These are phyloP conservation scores for Dromius quadrimaculatus DNA, from an alignment of 2,888 invertebrate species.

Conservation along the genomic window DNA sequence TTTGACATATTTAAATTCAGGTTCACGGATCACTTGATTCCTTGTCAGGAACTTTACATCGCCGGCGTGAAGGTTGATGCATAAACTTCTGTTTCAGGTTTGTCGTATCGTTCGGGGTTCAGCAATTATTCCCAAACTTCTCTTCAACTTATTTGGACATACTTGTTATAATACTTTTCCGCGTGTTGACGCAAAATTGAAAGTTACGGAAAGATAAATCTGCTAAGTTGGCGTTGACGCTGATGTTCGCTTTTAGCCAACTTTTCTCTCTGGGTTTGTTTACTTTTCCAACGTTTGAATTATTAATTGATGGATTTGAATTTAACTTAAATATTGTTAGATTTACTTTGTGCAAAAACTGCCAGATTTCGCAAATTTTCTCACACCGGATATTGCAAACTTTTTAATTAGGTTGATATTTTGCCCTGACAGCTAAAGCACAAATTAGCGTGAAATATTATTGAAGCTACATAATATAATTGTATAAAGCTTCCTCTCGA, in stretches of 20 bases:
- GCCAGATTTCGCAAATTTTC: slow-evolving; percentile 7
- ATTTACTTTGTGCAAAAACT: slow-evolving; percentile 14
- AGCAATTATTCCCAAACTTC: slow-evolving; percentile 35
- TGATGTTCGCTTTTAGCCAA: slow-evolving; percentile 28
- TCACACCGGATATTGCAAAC: slow-evolving; percentile 1
- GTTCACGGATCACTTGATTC: slow-evolving; percentile 52
- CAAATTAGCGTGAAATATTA: no score
- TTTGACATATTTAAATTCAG: slow-evolving; percentile 53
- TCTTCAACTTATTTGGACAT: slow-evolving; percentile 26
- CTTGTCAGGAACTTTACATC: slow-evolving; percentile 48
- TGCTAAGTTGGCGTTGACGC: slow-evolving; percentile 11
- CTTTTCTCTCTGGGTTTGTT: slow-evolving; percentile 28
- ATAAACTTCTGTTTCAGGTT: slow-evolving; percentile 19
- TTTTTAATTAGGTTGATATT: slow-evolving; percentile 30
- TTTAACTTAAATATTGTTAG: slow-evolving; percentile 26
- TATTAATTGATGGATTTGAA: slow-evolving; percentile 42
- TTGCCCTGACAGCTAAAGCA: no score
- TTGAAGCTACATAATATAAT: no score
- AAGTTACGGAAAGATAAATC: slow-evolving; percentile 41
- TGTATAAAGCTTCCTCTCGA: no score
- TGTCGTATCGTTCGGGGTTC: slow-evolving; percentile 31
- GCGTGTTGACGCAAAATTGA: slow-evolving; percentile 47
- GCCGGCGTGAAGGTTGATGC: slow-evolving; percentile 28
- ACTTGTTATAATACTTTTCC: slow-evolving; percentile 49
- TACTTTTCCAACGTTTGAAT: slow-evolving; percentile 26